Evolutionary conservation across 2,113 vertebrate genomes (phyloP).

Genomic region (Scomber colias): DNA sequence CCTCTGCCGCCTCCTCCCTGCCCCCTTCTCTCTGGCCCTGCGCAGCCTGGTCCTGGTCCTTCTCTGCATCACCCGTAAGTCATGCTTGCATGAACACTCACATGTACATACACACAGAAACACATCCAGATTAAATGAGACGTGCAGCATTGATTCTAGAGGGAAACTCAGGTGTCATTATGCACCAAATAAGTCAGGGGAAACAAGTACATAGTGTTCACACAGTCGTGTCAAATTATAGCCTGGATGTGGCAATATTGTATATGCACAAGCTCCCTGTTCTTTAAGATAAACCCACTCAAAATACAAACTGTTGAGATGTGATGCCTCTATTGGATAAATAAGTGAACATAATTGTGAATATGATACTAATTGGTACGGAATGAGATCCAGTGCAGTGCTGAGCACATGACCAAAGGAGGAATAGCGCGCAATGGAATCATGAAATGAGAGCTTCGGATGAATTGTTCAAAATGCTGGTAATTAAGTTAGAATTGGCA

Average conservation of each 20-base stretch:
- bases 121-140: slow-evolving; percentile 43
- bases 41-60: slow-evolving; percentile 76
- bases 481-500: slow-evolving; percentile 68
- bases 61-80: slow-evolving; percentile 84
- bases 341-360: neutral
- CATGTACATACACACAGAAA: slow-evolving; percentile 11
- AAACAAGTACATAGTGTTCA: slow-evolving; percentile 21
- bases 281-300: slow-evolving; percentile 40
- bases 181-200: slow-evolving; percentile 30
- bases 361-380: slow-evolving; percentile 32
- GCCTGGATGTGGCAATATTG: slow-evolving; percentile 1
- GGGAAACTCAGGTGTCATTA: slow-evolving; percentile 47
- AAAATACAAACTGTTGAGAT: slow-evolving; percentile 27
- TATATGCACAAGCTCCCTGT: neutral
- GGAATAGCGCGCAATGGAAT: slow-evolving; percentile 14
- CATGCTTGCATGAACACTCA: slow-evolving; percentile 28
- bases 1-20: slow-evolving; percentile 68
- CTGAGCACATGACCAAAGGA: slow-evolving; percentile 21
- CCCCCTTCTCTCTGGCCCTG: slow-evolving; percentile 66
- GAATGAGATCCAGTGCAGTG: slow-evolving; percentile 27
- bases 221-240: slow-evolving; percentile 14
- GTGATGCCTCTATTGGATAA: slow-evolving; percentile 14
- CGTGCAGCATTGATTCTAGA: slow-evolving; percentile 28
- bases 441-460: slow-evolving; percentile 19
- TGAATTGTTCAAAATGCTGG: slow-evolving; percentile 61